Base-by-base conservation (phyloP, 2,797 vertebrate genomes). In the Cetoscarus ocellatus region DNA sequence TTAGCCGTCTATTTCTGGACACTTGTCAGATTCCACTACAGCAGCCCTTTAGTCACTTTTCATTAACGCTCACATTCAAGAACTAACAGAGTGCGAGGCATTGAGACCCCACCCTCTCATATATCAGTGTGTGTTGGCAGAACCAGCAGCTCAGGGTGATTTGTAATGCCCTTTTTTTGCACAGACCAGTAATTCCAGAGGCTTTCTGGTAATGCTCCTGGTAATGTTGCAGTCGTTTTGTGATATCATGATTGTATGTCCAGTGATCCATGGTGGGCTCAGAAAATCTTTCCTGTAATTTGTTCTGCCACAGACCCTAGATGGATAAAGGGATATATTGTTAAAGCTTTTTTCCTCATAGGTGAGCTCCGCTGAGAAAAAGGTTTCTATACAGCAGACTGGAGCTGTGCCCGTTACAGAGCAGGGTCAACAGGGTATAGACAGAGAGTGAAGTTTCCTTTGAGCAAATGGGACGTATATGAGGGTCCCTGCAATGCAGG, bases 21-120 rank as follows among this genome's bases (percentile, higher is more conserved):
- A 65, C 69, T 76, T 87, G 83, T 91, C 82, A 88, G 80, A 87
- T 80, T 86, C 83, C 72, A 74, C 72, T 57, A 80, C 55, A 80
- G 67, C 82, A 77, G 88, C 61, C 70, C 71, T 88, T 86, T 70
- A 82, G 79, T 90, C 88, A 89, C 85, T 91, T 92, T 91, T 92
- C 84, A 91, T 91, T 87, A 86, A 72, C 45, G 7, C 87, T 75
- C 70, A 57, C 67, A 45, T 73, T 78, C 72, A 77, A 86, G 73
- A 85, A 68, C 68, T 77, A 66, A 66, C 57, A 76, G 75, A 60
- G 70, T 39, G 61, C 53, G 36, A 38, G 11, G 51, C 11, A 27
- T 70, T 35, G 27, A 54, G 9, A 39, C 78, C 53, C 47, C 44
- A 17, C 10, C 11, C 61, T 38, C 45, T 66, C 70, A 54, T 73